Evolutionary conservation across 2,113 vertebrate genomes (phyloP), one percentile per base, ranked within the genome.

Genomic region (Lophius piscatorius): DNA sequence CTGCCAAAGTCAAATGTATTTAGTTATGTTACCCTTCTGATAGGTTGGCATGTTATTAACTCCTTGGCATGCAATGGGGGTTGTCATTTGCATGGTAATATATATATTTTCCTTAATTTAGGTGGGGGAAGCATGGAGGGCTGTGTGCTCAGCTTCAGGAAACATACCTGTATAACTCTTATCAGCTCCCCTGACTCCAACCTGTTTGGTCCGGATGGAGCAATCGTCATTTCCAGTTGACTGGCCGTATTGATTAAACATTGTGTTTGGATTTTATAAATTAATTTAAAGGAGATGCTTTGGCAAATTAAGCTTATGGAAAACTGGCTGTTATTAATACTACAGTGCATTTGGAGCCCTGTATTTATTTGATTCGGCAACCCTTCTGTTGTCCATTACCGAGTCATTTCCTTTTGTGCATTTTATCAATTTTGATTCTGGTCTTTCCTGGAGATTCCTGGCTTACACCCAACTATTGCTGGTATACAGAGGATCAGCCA

Each of bases 11-110:
- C 79, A 81, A 82, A 73, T 81, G 81, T 84, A 73, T 80, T 82
- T 84, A 76, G 77, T 83, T 78, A 69, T 82, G 78, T 84, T 65
- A 74, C 83, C 75, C 66, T 46, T 84, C 76, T 78, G 81, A 85
- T 84, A 83, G 63, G 68, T 69, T 85, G 84, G 81, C 88, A 87
- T 83, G 81, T 85, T 84, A 89, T 89, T 84, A 85, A 84, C 71
- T 87, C 69, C 78, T 68, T 85, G 84, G 79, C 86, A 81, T 82
- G 76, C 66, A 16, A 64, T 42, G 73, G 79, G 82, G 74, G 74
- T 70, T 87, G 83, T 87, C 84, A 86, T 89, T 84, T 88, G 81
- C 76, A 87, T 85, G 83, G 83, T 86, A 86, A 88, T 87, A 87
- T 66, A 87, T 82, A 66, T 76, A 49, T 63, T 47, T 67, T 82